Percentiles rank a stretch among this genome's conserved stretches.
Evolutionary conservation across 2,888 invertebrate species (phyloP).

Genomic region (Apodemia hepburni): DNA sequence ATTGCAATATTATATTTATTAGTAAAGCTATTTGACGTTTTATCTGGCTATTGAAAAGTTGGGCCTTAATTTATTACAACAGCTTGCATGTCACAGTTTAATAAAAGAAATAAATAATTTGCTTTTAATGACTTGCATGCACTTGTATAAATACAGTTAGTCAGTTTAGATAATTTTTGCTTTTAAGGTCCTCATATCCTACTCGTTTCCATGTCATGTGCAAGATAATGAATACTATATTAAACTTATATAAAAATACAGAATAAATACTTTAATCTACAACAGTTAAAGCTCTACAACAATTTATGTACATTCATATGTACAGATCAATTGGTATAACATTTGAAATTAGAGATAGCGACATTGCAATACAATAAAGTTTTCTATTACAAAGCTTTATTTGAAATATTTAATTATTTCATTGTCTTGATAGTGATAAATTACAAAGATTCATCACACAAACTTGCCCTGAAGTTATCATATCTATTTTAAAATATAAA

Average conservation of each 20-base stretch:
- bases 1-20: too few species aligned
- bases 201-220: neutral
- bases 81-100: neutral
- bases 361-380: neutral
- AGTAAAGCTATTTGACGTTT: too few species aligned
- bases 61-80: neutral
- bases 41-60: too few species aligned
- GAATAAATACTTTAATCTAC: slow-evolving; percentile 47
- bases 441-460: too few species aligned
- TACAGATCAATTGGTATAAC: slow-evolving; percentile 46
- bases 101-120: neutral
- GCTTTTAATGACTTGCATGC: neutral
- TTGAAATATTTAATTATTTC: too few species aligned
- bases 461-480: too few species aligned
- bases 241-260: slow-evolving; percentile 46
- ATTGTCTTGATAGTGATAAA: too few species aligned
- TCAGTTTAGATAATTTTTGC: neutral
- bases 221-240: neutral
- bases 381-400: too few species aligned
- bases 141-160: neutral
- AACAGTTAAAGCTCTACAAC: slow-evolving; percentile 73
- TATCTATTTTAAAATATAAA: too few species aligned
- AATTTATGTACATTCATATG: slow-evolving; percentile 63
- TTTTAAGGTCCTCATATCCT: neutral
- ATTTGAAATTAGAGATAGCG: slow-evolving; percentile 17